Percentiles rank a stretch among this genome's conserved stretches.
These are phyloP conservation scores for Monodelphis domestica DNA, from an alignment of 2,797 vertebrate genomes.

Conservation along the genomic window DNA sequence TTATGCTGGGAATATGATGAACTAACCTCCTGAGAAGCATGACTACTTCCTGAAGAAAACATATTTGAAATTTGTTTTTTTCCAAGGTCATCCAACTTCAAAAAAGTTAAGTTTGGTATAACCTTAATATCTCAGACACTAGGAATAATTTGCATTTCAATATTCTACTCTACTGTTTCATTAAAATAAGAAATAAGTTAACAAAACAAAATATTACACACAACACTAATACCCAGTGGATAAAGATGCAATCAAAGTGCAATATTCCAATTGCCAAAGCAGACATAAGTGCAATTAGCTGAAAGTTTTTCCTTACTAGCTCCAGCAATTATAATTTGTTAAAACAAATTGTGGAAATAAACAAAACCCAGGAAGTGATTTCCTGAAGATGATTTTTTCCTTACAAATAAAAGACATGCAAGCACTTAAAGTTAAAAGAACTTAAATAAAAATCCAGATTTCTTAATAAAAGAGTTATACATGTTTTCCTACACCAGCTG, in stretches of 20 bases:
- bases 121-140: not conserved
- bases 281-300: not conserved
- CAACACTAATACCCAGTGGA: not conserved
- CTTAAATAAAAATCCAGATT: not conserved
- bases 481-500: conserved; percentile 20
- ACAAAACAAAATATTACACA: conserved; percentile 39
- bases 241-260: conserved; percentile 30
- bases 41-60: conserved; percentile 84
- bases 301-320: accelerated
- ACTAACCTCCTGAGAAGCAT: conserved; percentile 81
- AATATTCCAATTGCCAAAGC: not conserved
- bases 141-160: not conserved
- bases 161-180: not conserved
- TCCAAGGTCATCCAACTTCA: not conserved
- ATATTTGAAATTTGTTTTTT: conserved; percentile 11
- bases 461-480: conserved; percentile 6
- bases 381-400: conserved; percentile 44
- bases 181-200: not conserved
- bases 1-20: conserved; percentile 69
- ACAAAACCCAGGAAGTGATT: conserved; percentile 45
- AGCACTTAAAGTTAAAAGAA: not conserved
- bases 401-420: conserved; percentile 16
- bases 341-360: not conserved
- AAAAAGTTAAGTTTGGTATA: accelerated
- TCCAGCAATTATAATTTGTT: conserved; percentile 4